Conservation (phyloP, 2,797 vertebrate genomes). For the Lagodon rhomboides region DNA sequence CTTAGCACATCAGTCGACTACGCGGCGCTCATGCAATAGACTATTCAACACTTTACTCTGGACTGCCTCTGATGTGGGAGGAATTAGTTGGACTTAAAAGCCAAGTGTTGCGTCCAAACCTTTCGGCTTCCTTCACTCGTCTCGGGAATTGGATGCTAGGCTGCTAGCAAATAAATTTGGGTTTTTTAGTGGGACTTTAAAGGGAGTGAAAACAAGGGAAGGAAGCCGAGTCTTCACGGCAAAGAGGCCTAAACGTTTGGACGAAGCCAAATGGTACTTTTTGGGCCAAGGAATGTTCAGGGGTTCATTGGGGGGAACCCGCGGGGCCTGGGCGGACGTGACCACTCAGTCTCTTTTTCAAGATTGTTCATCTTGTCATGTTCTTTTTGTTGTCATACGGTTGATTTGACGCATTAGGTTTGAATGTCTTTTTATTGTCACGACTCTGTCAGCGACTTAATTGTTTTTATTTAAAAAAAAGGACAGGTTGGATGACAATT, state of each 20-base stretch:
- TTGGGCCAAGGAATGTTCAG: conserved; percentile 84
- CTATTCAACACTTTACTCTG: conserved; percentile 81
- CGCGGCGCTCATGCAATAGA: conserved; percentile 85
- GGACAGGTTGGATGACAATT: conserved; percentile 72
- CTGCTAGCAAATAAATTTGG: neutral
- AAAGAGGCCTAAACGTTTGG: conserved; percentile 66
- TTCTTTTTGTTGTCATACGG: conserved; percentile 69
- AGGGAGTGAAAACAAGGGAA: conserved; percentile 20
- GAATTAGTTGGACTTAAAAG: conserved; percentile 78
- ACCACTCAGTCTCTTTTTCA: conserved; percentile 85
- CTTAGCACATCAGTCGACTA: conserved; percentile 78
- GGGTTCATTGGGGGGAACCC: conserved; percentile 79
- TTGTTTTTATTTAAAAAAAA: conserved; percentile 68
- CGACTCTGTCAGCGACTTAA: conserved; percentile 66
- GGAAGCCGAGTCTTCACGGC: conserved; percentile 46
- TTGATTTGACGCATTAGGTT: conserved; percentile 82
- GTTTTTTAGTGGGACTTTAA: neutral
- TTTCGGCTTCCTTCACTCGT: conserved; percentile 65
- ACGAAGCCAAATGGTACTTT: conserved; percentile 69
- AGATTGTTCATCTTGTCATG: conserved; percentile 84
- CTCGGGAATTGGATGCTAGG: neutral
- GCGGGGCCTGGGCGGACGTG: conserved; percentile 80
- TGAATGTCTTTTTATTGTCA: conserved; percentile 84
- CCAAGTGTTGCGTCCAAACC: conserved; percentile 73
- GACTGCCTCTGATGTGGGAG: conserved; percentile 75